Base-by-base conservation (phyloP, 2,888 invertebrate genomes). In the Amiota mariae region DNA sequence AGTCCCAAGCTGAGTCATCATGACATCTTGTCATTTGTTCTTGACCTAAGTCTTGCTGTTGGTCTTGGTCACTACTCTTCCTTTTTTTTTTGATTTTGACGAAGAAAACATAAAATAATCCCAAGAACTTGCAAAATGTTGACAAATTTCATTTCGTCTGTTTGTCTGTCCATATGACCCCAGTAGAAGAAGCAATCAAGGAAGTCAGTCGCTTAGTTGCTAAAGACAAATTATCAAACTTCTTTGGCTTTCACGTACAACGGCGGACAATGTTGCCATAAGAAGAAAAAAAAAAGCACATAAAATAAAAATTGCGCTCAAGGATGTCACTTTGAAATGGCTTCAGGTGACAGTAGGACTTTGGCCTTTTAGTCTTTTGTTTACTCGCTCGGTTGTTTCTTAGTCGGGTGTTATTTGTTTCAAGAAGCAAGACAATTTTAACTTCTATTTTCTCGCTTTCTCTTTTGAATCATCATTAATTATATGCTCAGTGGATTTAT, bases 111-210 rank as follows among this genome's bases (percentile, higher is more conserved):
- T 51, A 51, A 49, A 80, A 75, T 76, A 82, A 82, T 81, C 82
- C 76, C 85, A 84, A 82, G 80, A 48, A 49, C 80, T 85, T 78
- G 71, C 84, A 78, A 82, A 85, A 84, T 83, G 83, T 85, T 83
- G 85, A 83, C 83, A 83, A 83, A 83, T 83, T 83, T 84, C 80
- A 75, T 54, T 68, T 24, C 15, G 24, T 68, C 51, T 36, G 24
- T 63, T n/a, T 36, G 2, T 61, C 10, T 11, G 61, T n/a, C n/a
- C n/a, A n/a, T 13, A 20, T n/a, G 18, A 15, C 59, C 59, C 18
- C n/a, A 63, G 20, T 8, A 24, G 12, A 8, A 36, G 46, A 18
- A 24, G 24, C 63, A 63, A 36, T 36, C 36, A 36, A 36, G 36
- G 63, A 36, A 36, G 36, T 36, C 11, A 18, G 15, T 11, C 11